phyloP scores from a whole-genome alignment of 2,888 invertebrate genomes.

The Drosophila infuscata region DNA sequence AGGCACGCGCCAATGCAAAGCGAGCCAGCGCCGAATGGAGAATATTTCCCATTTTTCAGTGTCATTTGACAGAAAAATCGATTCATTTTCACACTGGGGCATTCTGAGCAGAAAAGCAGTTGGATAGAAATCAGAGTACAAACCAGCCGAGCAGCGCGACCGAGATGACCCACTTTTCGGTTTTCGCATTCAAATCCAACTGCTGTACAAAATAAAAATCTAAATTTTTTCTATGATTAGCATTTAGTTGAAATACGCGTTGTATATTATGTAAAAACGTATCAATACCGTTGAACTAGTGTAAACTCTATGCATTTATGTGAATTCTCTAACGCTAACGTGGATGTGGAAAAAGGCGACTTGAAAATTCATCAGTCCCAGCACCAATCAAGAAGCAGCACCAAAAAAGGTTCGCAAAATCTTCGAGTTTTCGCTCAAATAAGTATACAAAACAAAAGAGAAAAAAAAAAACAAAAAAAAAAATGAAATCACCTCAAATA shows the following conservation, averaged over 20 bases:
- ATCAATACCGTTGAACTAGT: conserved; percentile 62
- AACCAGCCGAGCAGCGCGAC: conserved; percentile 83
- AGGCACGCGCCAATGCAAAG: conserved; percentile 9
- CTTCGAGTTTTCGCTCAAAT: conserved; percentile 24
- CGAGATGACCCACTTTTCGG: conserved; percentile 84
- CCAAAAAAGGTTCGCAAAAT: conserved; percentile 70
- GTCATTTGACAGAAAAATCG: conserved; percentile 82
- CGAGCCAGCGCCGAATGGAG: conserved; percentile 33
- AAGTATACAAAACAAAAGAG: conserved; percentile 6
- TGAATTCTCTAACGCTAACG: conserved; percentile 71
- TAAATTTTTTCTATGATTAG: conserved; percentile 72
- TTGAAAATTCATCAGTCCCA: conserved; percentile 72
- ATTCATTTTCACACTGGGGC: conserved; percentile 78
- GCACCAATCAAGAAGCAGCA: conserved; percentile 63
- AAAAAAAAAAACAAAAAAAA: not conserved
- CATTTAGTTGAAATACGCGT: conserved; percentile 63
- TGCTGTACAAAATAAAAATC: conserved; percentile 70
- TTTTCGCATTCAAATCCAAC: conserved; percentile 83
- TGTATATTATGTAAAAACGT: conserved; percentile 61
- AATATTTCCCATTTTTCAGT: conserved; percentile 78
- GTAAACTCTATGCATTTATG: conserved; percentile 81
- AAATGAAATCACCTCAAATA: not conserved
- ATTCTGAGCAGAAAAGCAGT: conserved; percentile 70
- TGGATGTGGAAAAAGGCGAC: conserved; percentile 71
- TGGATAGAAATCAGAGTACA: conserved; percentile 82